Evolutionary conservation across 2,113 vertebrate genomes (phyloP).

Genomic region (Todiramphus saurophagus): DNA sequence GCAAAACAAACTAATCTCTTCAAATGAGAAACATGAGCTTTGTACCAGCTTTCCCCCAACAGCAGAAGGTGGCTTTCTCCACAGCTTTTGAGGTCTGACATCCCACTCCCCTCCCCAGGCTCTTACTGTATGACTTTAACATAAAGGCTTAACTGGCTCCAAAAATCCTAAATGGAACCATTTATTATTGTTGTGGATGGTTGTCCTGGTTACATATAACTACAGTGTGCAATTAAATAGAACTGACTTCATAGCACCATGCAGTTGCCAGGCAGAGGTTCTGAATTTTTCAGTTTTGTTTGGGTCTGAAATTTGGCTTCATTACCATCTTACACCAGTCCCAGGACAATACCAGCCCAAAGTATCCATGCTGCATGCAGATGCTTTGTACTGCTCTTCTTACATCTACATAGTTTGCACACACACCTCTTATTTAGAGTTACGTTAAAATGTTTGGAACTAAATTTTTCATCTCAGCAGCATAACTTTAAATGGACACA

Average conservation of each 20-base stretch:
- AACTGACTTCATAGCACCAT: neutral
- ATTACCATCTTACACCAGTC: neutral
- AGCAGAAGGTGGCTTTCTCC: neutral
- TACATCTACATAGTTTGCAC: neutral
- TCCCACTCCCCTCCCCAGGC: neutral
- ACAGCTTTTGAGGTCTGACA: neutral
- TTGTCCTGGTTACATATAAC: constrained; percentile 32
- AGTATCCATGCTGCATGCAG: neutral
- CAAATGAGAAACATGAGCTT: neutral
- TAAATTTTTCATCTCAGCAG: neutral
- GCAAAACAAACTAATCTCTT: neutral
- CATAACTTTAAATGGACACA: neutral
- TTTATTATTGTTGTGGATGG: constrained; percentile 49
- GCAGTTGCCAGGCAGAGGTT: neutral
- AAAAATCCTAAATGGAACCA: constrained; percentile 14
- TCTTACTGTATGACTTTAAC: neutral
- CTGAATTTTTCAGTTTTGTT: constrained; percentile 47
- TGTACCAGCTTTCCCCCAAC: neutral
- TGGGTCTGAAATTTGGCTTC: constrained; percentile 43
- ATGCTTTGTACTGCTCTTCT: neutral
- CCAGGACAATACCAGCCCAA: neutral
- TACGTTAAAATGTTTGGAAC: neutral
- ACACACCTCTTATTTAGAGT: neutral
- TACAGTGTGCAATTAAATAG: neutral
- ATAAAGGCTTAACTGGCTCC: neutral